phyloP scores from a whole-genome alignment of 2,113 vertebrate genomes.

The Sturnus vulgaris region DNA sequence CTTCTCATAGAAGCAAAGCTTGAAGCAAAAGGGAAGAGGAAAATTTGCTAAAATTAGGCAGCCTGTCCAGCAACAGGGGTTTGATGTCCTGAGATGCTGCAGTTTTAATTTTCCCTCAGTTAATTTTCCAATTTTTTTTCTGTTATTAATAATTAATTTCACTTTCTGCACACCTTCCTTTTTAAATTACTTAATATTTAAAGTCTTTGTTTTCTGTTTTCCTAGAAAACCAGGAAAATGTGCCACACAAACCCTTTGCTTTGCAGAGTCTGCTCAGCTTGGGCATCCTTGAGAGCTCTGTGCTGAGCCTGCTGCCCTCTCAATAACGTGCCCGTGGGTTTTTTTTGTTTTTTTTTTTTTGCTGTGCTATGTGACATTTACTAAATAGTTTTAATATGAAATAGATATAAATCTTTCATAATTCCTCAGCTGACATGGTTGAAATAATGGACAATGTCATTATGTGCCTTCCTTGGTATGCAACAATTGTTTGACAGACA shows the following conservation, averaged over 20 bases:
- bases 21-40: neutral
- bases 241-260: neutral
- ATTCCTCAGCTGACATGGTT: neutral
- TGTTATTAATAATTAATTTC: neutral
- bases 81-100: neutral
- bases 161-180: neutral
- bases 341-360: neutral
- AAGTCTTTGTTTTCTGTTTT: neutral
- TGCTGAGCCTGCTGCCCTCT: neutral
- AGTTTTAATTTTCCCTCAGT: neutral
- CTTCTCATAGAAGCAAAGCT: constrained; percentile 24
- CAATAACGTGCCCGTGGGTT: accelerated
- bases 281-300: neutral
- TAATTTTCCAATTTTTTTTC: neutral
- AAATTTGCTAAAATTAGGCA: neutral
- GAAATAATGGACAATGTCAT: neutral
- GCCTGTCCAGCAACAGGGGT: neutral
- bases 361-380: neutral
- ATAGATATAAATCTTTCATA: constrained; percentile 15
- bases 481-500: neutral
- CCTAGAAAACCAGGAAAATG: neutral
- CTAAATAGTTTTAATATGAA: constrained; percentile 1
- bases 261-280: neutral
- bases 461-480: neutral
- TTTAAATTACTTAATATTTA: neutral